Percentiles rank a stretch among this genome's conserved stretches.
phyloP scores from a whole-genome alignment of 2,797 vertebrate genomes.

The Tapera naevia region DNA sequence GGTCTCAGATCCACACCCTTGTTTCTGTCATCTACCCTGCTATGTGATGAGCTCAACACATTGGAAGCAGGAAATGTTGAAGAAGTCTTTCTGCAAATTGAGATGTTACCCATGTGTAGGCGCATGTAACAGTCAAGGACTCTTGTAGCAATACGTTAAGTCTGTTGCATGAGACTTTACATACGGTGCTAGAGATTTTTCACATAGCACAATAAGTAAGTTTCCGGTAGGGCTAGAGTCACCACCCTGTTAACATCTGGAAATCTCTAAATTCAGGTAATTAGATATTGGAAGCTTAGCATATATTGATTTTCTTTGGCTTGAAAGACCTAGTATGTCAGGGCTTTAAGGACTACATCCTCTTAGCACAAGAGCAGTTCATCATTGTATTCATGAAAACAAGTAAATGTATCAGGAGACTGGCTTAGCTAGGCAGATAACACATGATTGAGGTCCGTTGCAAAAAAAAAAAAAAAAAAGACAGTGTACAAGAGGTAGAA shows the following conservation, averaged over 20 bases:
- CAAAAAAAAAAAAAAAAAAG: not conserved
- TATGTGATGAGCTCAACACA: constrained; percentile 60
- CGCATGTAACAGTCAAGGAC: not conserved
- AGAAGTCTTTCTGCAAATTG: not conserved
- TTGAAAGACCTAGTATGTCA: not conserved
- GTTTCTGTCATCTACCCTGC: constrained; percentile 45
- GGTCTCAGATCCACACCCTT: constrained; percentile 51
- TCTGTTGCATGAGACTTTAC: not conserved
- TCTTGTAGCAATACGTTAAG: not conserved
- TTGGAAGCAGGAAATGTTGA: constrained; percentile 61
- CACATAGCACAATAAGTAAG: not conserved
- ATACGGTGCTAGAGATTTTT: not conserved
- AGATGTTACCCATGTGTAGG: not conserved
- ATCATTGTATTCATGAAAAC: not conserved
- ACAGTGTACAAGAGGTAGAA: not conserved
- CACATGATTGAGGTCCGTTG: not conserved
- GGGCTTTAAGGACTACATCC: not conserved
- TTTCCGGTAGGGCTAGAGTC: not conserved
- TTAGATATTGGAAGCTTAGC: not conserved
- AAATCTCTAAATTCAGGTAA: not conserved
- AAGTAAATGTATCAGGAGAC: not conserved
- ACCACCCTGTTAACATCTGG: not conserved
- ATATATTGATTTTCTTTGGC: not conserved
- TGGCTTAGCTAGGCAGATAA: not conserved
- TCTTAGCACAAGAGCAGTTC: not conserved